These are phyloP conservation scores for Temnothorax curvispinosus DNA, from an alignment of 1,140 invertebrate genomes.

Conservation along the genomic window DNA sequence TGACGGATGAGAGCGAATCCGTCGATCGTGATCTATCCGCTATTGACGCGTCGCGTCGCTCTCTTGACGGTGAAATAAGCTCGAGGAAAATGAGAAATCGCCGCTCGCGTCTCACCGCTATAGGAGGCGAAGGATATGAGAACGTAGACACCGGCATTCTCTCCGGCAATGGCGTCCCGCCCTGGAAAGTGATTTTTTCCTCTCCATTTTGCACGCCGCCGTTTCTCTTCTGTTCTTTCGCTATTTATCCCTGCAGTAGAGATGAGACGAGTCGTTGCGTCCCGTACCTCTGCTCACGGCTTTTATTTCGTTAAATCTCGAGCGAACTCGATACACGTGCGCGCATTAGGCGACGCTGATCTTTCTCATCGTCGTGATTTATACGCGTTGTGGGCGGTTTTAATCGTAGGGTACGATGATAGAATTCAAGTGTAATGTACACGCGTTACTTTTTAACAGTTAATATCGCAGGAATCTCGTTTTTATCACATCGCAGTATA, in stretches of 20 bases:
- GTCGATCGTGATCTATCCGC: conserved; percentile 64
- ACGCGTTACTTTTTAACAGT: not conserved
- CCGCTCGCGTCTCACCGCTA: conserved; percentile 19
- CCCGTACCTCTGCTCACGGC: not conserved
- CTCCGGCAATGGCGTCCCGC: not conserved
- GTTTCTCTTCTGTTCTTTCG: conserved; percentile 10
- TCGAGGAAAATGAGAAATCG: conserved; percentile 26
- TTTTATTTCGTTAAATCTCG: conserved; percentile 1
- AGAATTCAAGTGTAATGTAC: not conserved
- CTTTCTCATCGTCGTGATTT: not conserved
- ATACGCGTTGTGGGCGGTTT: not conserved
- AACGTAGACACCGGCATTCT: not conserved
- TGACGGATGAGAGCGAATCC: conserved; percentile 67
- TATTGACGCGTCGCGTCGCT: not conserved
- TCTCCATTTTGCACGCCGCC: not conserved
- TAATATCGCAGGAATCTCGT: not conserved
- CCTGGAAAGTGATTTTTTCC: conserved; percentile 21
- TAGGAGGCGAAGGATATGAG: not conserved
- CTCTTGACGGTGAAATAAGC: conserved; percentile 39
- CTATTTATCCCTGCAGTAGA: not conserved
- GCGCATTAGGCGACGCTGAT: too few relatives aligned
- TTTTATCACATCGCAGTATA: not conserved
- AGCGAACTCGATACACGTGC: not conserved
- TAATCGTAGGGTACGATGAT: not conserved
- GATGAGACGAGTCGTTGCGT: not conserved